A percentile compares a stretch with the other conserved stretches of the same genome.
Conservation (phyloP, 1,140 invertebrate genomes). For the Euschistus heros region DNA sequence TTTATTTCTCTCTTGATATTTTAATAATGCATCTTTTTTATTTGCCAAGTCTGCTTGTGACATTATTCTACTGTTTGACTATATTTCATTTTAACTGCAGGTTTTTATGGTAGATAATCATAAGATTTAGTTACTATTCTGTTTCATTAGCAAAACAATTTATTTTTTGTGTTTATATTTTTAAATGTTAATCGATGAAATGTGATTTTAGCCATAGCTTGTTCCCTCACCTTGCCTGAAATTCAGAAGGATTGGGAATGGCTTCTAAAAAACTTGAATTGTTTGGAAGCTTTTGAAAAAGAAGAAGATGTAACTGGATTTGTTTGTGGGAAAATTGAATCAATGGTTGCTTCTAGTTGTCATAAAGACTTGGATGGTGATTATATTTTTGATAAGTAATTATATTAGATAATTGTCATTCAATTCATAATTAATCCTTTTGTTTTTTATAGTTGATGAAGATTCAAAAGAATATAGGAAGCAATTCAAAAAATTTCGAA, state of each 20-base stretch:
- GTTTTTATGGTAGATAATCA: too few species aligned
- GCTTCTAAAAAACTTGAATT: constrained; percentile 80
- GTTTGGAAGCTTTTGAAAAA: constrained; percentile 79
- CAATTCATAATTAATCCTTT: neutral
- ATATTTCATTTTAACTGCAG: too few species aligned
- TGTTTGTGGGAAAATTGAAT: constrained; percentile 93
- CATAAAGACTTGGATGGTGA: constrained; percentile 7
- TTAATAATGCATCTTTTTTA: too few species aligned
- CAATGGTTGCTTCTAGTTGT: constrained; percentile 58
- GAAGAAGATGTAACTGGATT: constrained; percentile 92
- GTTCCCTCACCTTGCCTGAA: constrained; percentile 71
- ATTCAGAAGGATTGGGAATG: constrained; percentile 90
- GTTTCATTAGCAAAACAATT: too few species aligned
- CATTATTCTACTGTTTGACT: too few species aligned
- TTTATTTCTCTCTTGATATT: too few species aligned
- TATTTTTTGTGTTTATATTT: too few species aligned
- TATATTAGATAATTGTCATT: neutral
- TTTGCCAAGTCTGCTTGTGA: too few species aligned
- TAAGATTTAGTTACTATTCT: too few species aligned
- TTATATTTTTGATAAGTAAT: neutral
- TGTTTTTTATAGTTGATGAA: constrained; percentile 51
- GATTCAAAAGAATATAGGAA: constrained; percentile 71
- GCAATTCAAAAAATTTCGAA: constrained; percentile 73
- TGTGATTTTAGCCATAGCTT: constrained; percentile 64
- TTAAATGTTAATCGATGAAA: neutral